Base-by-base conservation (phyloP, 2,888 invertebrate genomes). In the Agonopterix arenella region DNA sequence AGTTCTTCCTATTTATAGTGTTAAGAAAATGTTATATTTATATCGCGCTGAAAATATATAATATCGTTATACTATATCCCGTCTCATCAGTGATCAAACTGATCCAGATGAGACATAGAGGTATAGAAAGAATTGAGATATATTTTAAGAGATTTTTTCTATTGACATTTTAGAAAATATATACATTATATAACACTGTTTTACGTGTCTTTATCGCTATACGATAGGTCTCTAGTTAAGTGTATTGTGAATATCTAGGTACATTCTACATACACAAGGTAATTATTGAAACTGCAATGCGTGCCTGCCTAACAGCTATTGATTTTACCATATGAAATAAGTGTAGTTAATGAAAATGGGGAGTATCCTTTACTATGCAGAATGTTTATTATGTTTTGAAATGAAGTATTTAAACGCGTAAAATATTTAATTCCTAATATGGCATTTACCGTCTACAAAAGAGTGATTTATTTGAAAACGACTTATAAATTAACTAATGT, bases 121-220 rank as follows among this genome's bases (percentile, higher is more conserved):
- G 28, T 28, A 28, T 28, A 28, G 5, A 69, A 73, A 76, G 70
- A 79, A 78, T 80, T 77, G 80, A 86, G 80, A 84, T 85, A 84
- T 88, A 86, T 88, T 89, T 88, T 89, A 86, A 81, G 85, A 89
- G 80, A 86, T 84, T 80, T 88, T 84, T 88, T 83, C 75, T 77
- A 78, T 81, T 70, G 62, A 76, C 73, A 75, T 81, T 82, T 81
- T 81, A 81, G 76, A 76, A 72, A 46, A 78, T 73, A 70, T 73
- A 70, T 66, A 71, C 70, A 72, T 62, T 66, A 58, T 65, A 66
- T 64, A 78, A 80, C 73, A 83, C 76, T 71, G 76, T 81, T 82
- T 81, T 82, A 84, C 72, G 74, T 83, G 81, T 84, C 70, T 79
- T 76, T 84, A 78, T 81, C 73, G 78, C 76, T 81, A 72, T 77